Conservation (phyloP, 2,797 vertebrate genomes). For the Todus mexicanus region DNA sequence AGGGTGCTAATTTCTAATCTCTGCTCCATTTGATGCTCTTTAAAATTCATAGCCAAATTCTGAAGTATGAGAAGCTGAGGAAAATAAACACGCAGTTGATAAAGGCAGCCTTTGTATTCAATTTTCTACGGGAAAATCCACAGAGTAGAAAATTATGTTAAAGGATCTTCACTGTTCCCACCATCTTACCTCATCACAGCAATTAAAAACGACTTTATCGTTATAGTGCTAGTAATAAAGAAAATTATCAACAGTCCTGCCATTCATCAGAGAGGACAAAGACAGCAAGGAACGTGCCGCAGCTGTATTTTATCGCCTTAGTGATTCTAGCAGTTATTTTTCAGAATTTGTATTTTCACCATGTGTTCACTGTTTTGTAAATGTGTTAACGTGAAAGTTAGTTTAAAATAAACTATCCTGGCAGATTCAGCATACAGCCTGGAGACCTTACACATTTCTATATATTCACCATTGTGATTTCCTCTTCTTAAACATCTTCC, state of each 20-base stretch:
- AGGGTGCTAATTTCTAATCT: conserved; percentile 57
- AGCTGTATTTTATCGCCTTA: background rate
- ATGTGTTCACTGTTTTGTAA: background rate
- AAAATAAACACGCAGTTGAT: background rate
- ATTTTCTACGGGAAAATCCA: background rate
- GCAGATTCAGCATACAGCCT: background rate
- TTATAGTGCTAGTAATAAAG: background rate
- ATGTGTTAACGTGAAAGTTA: background rate
- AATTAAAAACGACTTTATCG: background rate
- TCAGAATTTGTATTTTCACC: background rate
- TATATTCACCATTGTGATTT: background rate
- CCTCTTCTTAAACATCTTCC: background rate
- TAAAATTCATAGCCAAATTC: conserved; percentile 38
- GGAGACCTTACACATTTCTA: background rate
- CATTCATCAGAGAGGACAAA: background rate
- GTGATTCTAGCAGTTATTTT: background rate
- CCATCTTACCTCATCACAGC: background rate
- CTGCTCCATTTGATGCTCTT: background rate
- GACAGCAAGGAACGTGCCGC: background rate
- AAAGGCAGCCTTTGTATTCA: conserved; percentile 16
- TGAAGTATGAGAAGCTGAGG: background rate
- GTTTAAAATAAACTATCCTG: background rate
- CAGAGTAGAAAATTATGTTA: background rate
- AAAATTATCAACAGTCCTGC: background rate
- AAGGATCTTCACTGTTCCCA: background rate